Base-by-base conservation (phyloP, 1,140 invertebrate genomes). In the Trichogramma pretiosum region DNA sequence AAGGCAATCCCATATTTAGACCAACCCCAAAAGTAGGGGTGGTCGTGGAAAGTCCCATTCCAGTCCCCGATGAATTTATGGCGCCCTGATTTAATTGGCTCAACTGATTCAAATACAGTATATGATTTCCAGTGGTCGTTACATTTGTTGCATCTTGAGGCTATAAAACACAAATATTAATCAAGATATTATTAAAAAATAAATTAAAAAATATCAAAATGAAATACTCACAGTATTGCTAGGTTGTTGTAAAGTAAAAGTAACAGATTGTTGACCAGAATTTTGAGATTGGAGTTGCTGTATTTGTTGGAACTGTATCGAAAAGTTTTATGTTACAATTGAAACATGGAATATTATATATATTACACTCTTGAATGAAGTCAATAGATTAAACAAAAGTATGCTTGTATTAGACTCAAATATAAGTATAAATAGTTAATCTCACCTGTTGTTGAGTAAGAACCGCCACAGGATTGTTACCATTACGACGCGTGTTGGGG, bases 391-490 rank as follows among this genome's bases (percentile, higher is more conserved):
- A 14, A 39, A 22, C 21, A 52, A 43, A 22, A n/a, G 14, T 14
- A 21, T 35, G 9, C n/a, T 41, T 26, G 11, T 16, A 41, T 7
- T 16, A 9, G 17, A 19, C 18, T 26, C 13, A 17, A 19, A 19
- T 39, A 39, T 13, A 17, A 30, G 41, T 34, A 34, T 9, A 37
- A 23, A 47, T n/a, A n/a, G n/a, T n/a, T n/a, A n/a, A n/a, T 11
- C 35, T 54, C 64, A 75, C 74, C 65, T 75, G 74, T 58, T 74
- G 73, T 61, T 72, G 72, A 14, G 74, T 76, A 28, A 76, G 64
- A 53, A 72, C 67, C 53, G 69, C 62, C 56, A 72, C 68, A 38
- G 67, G 60, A 63, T 68, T 72, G 49, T 59, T 67, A n/a, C n/a
- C n/a, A 53, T 60, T 67, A 45, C 66, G 68, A 57, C 66, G 64